Evolutionary conservation across 2,888 invertebrate species (phyloP), one percentile per base, ranked within the genome.

Genomic region (Aelia acuminata): DNA sequence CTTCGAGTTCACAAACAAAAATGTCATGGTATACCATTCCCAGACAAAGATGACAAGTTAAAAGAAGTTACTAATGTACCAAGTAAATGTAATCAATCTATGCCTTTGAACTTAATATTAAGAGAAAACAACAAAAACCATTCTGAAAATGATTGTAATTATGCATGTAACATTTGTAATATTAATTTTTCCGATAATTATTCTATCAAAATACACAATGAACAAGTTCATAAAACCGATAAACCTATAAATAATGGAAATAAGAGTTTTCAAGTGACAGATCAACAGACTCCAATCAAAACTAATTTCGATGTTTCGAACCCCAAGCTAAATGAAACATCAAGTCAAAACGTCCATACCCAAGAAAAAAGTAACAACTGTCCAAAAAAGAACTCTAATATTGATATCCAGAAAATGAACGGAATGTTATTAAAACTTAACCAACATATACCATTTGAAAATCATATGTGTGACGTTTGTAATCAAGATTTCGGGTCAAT

Each of bases 1-100:
- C 93, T 98, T 84, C 94, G 97, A 88, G 97, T 97, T 87, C 98
- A 99, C 93, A 97, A 98, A 91, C 95, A 96, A 93, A 97, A 98
- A 92, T 94, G 96, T 22, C 98, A 98, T 92, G 98, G 98, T 0
- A 95, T 98, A 53, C 94, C 92, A 5, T 92, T 92, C 0, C 93
- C 93, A 8, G 93, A 93, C 49, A 90, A 90, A 88, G 90, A 90
- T 31, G 90, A 90, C 26, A 90, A 89, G 70, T 15, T 87, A 22
- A 90, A 89, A 84, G 88, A 88, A 22, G 22, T 84, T 75, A 84
- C 53, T 26, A 89, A 63, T 47, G 57, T 50, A 53, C 53, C 87
- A 47, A 88, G 89, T 89, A 90, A 89, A 87, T 84, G 89, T 35
- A 89, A 87, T 47, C 90, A 90, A 85, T 87, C 90, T 22, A 90